Conservation (phyloP, 2,888 invertebrate species). For the Lasioglossum vierecki region DNA sequence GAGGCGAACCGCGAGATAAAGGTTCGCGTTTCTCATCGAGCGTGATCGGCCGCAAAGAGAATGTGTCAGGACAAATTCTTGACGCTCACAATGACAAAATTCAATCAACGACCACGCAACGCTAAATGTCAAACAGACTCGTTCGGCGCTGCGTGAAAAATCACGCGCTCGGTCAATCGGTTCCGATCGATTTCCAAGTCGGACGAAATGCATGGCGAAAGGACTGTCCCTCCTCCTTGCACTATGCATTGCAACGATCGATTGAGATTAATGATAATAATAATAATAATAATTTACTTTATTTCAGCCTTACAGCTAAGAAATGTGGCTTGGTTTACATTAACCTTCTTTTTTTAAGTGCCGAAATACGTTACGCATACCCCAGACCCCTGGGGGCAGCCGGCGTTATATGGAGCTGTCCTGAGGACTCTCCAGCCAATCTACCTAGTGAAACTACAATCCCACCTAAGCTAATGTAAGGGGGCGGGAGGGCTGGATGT, state of each 20-base stretch:
- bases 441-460: no score
- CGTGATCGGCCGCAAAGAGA: background rate
- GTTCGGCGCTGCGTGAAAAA: slow-evolving; percentile 49
- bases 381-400: no score
- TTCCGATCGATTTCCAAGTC: slow-evolving; percentile 62
- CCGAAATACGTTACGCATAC: no score
- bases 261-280: no score
- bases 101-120: slow-evolving; percentile 51
- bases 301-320: no score
- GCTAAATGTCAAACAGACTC: slow-evolving; percentile 71
- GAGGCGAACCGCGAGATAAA: background rate
- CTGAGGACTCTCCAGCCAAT: no score
- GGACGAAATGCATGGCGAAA: slow-evolving; percentile 57
- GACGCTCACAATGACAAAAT: slow-evolving; percentile 34
- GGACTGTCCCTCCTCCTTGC: slow-evolving; percentile 49
- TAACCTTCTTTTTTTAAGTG: no score
- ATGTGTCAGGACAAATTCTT: slow-evolving; percentile 6
- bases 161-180: slow-evolving; percentile 53
- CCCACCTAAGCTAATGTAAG: no score
- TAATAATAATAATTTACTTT: no score
- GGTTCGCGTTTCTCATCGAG: background rate
- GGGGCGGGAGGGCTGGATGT: no score
- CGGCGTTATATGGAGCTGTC: no score
- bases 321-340: no score
- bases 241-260: slow-evolving; percentile 18